Evolutionary conservation across 1,140 invertebrate genomes (phyloP).

Genomic region (Cylas formicarius): DNA sequence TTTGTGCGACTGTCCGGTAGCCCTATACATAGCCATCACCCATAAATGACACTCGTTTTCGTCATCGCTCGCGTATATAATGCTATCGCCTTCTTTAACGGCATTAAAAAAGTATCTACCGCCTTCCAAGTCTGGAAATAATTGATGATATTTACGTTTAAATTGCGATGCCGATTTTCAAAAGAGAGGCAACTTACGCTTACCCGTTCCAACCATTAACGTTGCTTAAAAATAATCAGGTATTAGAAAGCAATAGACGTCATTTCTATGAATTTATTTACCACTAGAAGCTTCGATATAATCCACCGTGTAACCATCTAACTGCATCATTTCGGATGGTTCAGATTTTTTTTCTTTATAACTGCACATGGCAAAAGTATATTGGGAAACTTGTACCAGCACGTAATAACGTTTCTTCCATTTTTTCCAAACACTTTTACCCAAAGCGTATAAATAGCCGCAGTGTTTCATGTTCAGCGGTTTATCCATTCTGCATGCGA

Average conservation of each 20-base stretch:
- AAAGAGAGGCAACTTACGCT: slow-evolving; percentile 38
- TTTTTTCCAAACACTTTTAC: slow-evolving; percentile 98
- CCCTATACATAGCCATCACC: slow-evolving; percentile 98
- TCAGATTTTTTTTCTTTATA: slow-evolving; percentile 99
- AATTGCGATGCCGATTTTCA: slow-evolving; percentile 8
- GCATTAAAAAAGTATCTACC: slow-evolving; percentile 96
- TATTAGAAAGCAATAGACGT: no score
- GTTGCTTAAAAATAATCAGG: slow-evolving; percentile 55
- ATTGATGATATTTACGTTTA: slow-evolving; percentile 13
- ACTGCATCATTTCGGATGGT: slow-evolving; percentile 98
- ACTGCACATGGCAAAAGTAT: slow-evolving; percentile 99
- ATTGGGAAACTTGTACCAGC: slow-evolving; percentile 97
- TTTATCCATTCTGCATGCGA: slow-evolving; percentile 97
- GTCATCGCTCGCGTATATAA: slow-evolving; percentile 95
- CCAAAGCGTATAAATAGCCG: slow-evolving; percentile 87
- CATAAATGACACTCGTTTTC: slow-evolving; percentile 97
- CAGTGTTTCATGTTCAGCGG: slow-evolving; percentile 97
- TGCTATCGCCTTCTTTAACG: slow-evolving; percentile 95
- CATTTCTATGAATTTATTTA: slow-evolving; percentile 38
- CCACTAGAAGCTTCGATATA: slow-evolving; percentile 92
- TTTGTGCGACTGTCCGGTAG: slow-evolving; percentile 98
- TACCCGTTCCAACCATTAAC: slow-evolving; percentile 81
- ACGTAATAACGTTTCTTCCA: slow-evolving; percentile 99
- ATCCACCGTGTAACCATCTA: slow-evolving; percentile 98
- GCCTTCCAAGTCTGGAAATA: slow-evolving; percentile 66